These are phyloP conservation scores for Hypomesus transpacificus DNA, from an alignment of 2,113 vertebrate species.

Conservation along the genomic window DNA sequence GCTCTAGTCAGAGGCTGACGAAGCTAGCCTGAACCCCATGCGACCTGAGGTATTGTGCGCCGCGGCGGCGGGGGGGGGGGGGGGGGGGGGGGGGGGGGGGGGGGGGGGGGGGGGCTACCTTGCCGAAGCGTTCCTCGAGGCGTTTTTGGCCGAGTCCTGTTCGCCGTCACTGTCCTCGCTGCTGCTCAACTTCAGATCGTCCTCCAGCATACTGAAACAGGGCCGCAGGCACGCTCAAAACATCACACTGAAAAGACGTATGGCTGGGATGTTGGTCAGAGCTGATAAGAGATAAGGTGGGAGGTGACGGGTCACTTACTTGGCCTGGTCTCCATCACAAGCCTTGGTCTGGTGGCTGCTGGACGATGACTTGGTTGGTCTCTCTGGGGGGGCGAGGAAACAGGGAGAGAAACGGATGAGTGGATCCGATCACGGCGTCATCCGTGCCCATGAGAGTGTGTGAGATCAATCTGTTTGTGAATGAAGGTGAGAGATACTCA, in stretches of 20 bases:
- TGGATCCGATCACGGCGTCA: too few relatives aligned
- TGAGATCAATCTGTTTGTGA: not conserved
- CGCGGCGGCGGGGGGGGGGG: too few relatives aligned
- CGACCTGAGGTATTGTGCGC: too few relatives aligned
- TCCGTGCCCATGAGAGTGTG: too few relatives aligned
- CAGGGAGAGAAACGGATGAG: not conserved
- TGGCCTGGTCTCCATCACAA: constrained; percentile 69
- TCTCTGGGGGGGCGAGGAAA: constrained; percentile 68
- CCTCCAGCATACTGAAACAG: constrained; percentile 83
- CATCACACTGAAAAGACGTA: not conserved
- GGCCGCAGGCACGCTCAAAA: not conserved
- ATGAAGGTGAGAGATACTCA: constrained; percentile 71
- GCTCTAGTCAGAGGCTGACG: too few relatives aligned
- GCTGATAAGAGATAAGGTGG: not conserved
- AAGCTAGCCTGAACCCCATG: too few relatives aligned
- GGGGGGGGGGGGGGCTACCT: constrained; percentile 78
- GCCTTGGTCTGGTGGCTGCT: constrained; percentile 88
- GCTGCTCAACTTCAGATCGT: constrained; percentile 97
- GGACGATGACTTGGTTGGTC: constrained; percentile 83
- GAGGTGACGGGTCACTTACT: constrained; percentile 48
- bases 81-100: too few relatives aligned
- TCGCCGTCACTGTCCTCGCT: constrained; percentile 97
- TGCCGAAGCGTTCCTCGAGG: constrained; percentile 86
- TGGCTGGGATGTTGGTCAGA: too few relatives aligned
- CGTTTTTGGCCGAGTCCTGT: constrained; percentile 89